Conservation (phyloP, 92 coral and sea anemone genomes). For the Porites divaricata region DNA sequence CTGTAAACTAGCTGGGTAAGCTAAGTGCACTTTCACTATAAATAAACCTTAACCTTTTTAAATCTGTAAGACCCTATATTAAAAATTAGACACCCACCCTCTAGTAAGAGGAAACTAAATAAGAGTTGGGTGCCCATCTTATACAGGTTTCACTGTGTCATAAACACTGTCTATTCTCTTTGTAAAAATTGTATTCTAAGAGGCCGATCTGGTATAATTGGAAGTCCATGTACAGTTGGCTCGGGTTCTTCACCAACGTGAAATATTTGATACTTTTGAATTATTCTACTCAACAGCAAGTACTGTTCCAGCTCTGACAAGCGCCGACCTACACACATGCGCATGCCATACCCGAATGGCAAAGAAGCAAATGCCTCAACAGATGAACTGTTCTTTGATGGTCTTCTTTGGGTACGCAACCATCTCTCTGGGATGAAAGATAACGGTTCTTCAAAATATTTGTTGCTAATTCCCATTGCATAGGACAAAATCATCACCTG, state of each 20-base stretch:
- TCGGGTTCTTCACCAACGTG: constrained; percentile 12
- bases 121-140: no score
- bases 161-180: background rate
- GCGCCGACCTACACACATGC: constrained; percentile 77
- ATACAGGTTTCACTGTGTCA: background rate
- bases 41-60: no score
- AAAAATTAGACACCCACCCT: no score
- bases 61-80: no score
- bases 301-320: constrained; percentile 42
- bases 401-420: constrained; percentile 47
- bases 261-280: constrained; percentile 25
- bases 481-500: constrained; percentile 38
- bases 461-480: constrained; percentile 65
- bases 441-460: constrained; percentile 55
- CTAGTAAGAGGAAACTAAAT: no score
- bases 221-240: constrained; percentile 6
- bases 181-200: constrained; percentile 20
- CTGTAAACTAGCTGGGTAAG: no score
- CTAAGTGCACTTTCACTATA: no score
- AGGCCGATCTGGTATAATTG: constrained; percentile 30
- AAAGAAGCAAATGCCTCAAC: constrained; percentile 49
- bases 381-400: background rate
- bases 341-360: constrained; percentile 71
- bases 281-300: constrained; percentile 31
- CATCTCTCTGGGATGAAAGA: constrained; percentile 78